Conservation (phyloP, 2,888 invertebrate genomes). For the Actias luna region DNA sequence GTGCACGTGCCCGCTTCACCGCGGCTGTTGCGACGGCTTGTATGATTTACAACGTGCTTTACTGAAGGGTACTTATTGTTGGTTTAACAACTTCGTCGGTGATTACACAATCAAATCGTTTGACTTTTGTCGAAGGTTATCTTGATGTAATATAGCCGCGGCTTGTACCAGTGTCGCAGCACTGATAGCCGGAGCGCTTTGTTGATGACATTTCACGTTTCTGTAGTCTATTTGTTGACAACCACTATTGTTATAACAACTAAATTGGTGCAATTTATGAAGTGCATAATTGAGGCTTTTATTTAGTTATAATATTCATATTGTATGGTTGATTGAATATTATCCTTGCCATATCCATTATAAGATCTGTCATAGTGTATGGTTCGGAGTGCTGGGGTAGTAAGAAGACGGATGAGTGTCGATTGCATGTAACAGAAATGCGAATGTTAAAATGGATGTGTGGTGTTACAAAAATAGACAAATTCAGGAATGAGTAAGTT, state of each 20-base stretch:
- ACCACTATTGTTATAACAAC: slow-evolving; percentile 13
- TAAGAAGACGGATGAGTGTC: no score
- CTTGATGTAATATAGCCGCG: slow-evolving; percentile 31
- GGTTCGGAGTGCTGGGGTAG: no score
- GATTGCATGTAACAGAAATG: no score
- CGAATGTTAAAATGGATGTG: no score
- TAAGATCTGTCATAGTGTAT: no score
- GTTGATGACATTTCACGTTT: slow-evolving; percentile 60
- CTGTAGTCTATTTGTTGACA: slow-evolving; percentile 39
- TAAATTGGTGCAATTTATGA: background rate
- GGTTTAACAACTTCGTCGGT: slow-evolving; percentile 56
- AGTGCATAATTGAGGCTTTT: background rate
- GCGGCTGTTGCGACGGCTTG: slow-evolving; percentile 42
- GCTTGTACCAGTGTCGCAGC: slow-evolving; percentile 10
- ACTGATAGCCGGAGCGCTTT: background rate
- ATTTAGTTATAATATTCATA: background rate
- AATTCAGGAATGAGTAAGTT: no score
- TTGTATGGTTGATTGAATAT: background rate
- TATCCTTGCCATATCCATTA: no score
- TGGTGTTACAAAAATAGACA: no score
- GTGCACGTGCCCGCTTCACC: slow-evolving; percentile 72
- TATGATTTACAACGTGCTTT: slow-evolving; percentile 69
- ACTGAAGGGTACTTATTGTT: slow-evolving; percentile 68
- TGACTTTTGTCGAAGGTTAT: slow-evolving; percentile 65
- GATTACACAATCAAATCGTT: slow-evolving; percentile 67